Evolutionary conservation across 2,113 vertebrate species (phyloP).

Genomic region (Cyanoderma ruficeps): DNA sequence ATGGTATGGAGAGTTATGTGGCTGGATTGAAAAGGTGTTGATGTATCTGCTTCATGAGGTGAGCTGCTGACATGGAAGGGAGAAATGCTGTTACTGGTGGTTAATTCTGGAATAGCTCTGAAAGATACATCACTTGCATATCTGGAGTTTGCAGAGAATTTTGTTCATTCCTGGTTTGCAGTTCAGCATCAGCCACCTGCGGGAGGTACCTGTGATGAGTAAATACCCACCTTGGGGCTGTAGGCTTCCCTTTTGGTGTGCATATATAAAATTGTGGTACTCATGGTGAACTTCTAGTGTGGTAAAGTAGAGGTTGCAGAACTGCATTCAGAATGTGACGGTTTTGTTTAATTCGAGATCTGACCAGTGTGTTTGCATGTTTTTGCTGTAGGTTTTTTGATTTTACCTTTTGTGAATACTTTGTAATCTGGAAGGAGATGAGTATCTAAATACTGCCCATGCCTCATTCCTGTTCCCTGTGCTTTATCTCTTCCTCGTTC

Average conservation of each 20-base stretch:
- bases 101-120: neutral
- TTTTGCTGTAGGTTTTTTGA: neutral
- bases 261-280: neutral
- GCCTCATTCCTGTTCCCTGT: neutral
- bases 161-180: neutral
- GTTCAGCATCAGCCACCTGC: neutral
- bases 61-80: neutral
- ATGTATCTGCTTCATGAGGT: neutral
- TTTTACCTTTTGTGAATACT: neutral
- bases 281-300: neutral
- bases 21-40: neutral
- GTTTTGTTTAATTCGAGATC: neutral
- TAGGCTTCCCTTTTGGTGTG: neutral
- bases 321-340: neutral
- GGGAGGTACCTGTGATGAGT: neutral
- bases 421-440: neutral
- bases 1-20: neutral
- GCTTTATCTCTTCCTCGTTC: neutral
- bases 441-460: neutral
- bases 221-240: neutral
- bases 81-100: neutral
- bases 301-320: neutral
- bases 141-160: neutral
- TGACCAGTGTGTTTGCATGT: neutral
- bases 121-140: neutral